Evolutionary conservation across 92 coral and sea anemone species (phyloP), one percentile per base, ranked within the genome.

Genomic region (Umimayanthus kanabou): DNA sequence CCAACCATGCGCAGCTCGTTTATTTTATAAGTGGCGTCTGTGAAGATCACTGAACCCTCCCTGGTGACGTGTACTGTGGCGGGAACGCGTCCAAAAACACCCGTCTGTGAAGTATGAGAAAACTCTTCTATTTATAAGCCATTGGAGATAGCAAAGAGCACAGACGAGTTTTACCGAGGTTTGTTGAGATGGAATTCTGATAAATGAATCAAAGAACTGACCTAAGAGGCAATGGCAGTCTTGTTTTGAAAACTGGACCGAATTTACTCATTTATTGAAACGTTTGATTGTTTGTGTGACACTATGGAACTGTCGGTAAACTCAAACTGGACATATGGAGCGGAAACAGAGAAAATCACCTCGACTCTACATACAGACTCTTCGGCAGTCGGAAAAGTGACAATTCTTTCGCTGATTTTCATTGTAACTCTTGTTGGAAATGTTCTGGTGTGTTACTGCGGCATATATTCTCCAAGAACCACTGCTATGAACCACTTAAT

Each of bases 401-500:
- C 90, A 64, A 88, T 95, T 23, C 89, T 97, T 73, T 89, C 93
- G 71, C 92, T 92, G 9, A 92, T 97, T 58, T 88, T 97, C 22
- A 67, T 81, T 6, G 93, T 92, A 28, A 90, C 97, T 61, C 80
- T 94, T 58, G 88, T 92, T 49, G 99, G 99, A 7, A 97, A 97
- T 83, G 81, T 84, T 23, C 88, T 95, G 50, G 99, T 97, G 9
- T 95, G 97, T 69, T 97, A 97, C 90, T 97, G 99, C 42, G 99
- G 99, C 18, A 85, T 95, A 40, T 86, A 95, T 73, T 92, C 99
- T 0, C 96, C 96, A 26, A 92, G 98, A 37, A 92, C 92, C 93
- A 93, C 94, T 7, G 99, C 99, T 22, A 97, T 97, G 99, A 97
- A 97, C 88, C 93, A 93, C 55, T 85, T 97, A 80, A 97, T 97